These are phyloP conservation scores for Proteles cristata DNA, from an alignment of 2,113 vertebrate genomes.

Conservation along the genomic window DNA sequence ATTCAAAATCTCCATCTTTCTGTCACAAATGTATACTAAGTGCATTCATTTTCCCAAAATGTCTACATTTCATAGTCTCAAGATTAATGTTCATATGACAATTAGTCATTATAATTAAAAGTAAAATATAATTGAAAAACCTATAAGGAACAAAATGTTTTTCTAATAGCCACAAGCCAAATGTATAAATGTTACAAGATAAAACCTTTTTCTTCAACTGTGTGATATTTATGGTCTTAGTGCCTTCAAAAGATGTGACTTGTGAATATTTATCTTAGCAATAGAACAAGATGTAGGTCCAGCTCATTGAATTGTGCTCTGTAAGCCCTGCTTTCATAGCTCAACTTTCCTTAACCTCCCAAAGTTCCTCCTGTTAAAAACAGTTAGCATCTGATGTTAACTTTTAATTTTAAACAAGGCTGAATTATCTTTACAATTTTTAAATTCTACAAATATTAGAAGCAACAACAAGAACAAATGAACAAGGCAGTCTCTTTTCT, in stretches of 20 bases:
- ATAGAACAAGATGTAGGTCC: background rate
- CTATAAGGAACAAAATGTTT: background rate
- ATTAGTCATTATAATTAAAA: background rate
- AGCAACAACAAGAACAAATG: background rate
- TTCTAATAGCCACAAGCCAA: background rate
- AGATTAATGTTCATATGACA: background rate
- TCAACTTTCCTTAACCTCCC: background rate
- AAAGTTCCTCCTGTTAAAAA: background rate
- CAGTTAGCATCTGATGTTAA: background rate
- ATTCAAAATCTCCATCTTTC: background rate
- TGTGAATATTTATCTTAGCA: background rate
- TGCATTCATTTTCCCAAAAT: constrained; percentile 1
- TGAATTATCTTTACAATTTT: background rate
- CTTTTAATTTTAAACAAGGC: constrained; percentile 4
- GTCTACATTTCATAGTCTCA: background rate
- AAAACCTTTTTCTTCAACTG: background rate
- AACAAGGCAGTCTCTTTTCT: background rate
- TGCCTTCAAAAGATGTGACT: background rate
- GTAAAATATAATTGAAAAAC: background rate
- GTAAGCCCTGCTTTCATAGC: background rate
- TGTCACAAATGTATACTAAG: background rate
- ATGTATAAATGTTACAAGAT: background rate
- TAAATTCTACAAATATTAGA: background rate
- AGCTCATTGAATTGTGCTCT: background rate
- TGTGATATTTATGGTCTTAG: background rate